A percentile compares a stretch with the other conserved stretches of the same genome.
These are phyloP conservation scores for Clarias gariepinus DNA, from an alignment of 2,113 vertebrate species.

Conservation along the genomic window DNA sequence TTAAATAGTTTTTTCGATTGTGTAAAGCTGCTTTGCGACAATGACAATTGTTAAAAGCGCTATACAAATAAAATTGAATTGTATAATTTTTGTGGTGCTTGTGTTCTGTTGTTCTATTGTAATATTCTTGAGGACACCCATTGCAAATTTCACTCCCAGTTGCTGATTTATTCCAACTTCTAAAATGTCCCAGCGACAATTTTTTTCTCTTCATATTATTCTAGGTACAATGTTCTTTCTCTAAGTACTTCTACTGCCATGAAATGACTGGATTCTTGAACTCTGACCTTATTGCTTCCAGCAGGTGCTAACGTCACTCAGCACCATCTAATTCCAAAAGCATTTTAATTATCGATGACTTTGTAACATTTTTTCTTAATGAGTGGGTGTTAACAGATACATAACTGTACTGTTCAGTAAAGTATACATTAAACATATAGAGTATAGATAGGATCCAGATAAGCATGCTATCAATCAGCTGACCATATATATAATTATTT, in stretches of 20 bases:
- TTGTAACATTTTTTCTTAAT: constrained; percentile 22
- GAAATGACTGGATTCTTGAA: neutral
- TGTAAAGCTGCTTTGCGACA: too few relatives aligned
- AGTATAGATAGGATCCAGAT: too few relatives aligned
- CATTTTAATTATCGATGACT: neutral
- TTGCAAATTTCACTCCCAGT: neutral
- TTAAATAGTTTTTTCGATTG: too few relatives aligned
- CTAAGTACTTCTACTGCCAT: neutral
- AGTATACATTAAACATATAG: neutral
- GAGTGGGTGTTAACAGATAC: constrained; percentile 37
- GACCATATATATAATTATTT: neutral
- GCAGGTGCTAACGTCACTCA: constrained; percentile 35
- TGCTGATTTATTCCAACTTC: neutral
- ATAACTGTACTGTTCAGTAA: neutral
- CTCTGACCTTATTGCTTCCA: neutral
- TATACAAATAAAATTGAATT: too few relatives aligned
- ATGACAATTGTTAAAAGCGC: too few relatives aligned
- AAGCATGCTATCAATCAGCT: neutral
- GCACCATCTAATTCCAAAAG: constrained; percentile 17
- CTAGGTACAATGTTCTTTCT: neutral
- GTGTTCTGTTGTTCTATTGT: neutral
- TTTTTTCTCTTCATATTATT: too few relatives aligned
- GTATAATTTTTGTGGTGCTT: neutral
- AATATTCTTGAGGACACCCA: neutral
- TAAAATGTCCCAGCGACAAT: neutral